Percentiles rank a stretch among this genome's conserved stretches.
phyloP scores from a whole-genome alignment of 2,797 vertebrate species.

The Malurus leucopterus region DNA sequence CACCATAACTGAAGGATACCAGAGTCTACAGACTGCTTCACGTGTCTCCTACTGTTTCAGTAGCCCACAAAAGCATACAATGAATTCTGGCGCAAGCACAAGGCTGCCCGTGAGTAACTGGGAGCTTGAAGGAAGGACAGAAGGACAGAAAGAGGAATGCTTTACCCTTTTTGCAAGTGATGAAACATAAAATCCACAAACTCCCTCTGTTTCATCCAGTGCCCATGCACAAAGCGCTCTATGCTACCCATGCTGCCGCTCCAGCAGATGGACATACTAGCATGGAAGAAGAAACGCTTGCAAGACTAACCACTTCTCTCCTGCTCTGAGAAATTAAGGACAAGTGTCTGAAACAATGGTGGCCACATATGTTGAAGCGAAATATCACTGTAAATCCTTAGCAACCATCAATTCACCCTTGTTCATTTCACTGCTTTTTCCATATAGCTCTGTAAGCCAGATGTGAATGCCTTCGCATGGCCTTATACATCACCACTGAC shows the following conservation, averaged over 20 bases:
- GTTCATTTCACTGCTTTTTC: not conserved
- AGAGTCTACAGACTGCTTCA: not conserved
- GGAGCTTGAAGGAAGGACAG: not conserved
- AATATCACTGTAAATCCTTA: not conserved
- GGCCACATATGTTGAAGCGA: not conserved
- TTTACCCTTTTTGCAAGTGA: not conserved
- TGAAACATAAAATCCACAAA: not conserved
- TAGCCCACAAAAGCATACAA: not conserved
- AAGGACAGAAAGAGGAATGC: not conserved
- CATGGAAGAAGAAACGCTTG: not conserved
- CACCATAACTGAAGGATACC: not conserved
- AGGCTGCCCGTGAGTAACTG: not conserved
- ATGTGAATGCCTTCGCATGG: not conserved
- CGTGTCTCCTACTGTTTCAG: fast-evolving
- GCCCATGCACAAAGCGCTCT: not conserved
- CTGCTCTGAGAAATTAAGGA: not conserved
- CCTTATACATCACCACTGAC: not conserved
- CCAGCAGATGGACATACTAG: not conserved
- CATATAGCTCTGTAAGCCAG: not conserved
- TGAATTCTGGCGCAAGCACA: not conserved
- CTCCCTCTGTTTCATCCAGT: fast-evolving
- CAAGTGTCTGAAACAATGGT: not conserved
- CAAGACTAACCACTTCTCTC: not conserved
- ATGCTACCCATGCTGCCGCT: not conserved
- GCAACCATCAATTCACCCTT: not conserved